Conservation (phyloP, 2,888 invertebrate genomes). For the Tetragonisca angustula region DNA sequence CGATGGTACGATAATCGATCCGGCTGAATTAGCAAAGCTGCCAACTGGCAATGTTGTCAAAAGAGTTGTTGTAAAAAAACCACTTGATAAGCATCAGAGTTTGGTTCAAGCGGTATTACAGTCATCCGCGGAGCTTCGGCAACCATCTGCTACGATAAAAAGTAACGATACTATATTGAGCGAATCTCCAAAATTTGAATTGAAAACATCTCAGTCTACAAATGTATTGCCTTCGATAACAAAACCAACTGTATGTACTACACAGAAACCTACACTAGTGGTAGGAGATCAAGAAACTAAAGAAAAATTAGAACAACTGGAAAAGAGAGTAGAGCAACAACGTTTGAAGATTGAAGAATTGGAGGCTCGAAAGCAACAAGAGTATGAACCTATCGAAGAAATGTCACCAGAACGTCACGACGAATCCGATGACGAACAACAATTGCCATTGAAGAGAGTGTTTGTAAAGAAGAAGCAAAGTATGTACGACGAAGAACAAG, state of each 20-base stretch:
- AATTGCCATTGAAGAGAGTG: slow-evolving; percentile 86
- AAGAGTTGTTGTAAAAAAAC: slow-evolving; percentile 81
- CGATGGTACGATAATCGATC: slow-evolving; percentile 82
- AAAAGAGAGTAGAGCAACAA: slow-evolving; percentile 81
- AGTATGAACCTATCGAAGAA: slow-evolving; percentile 80
- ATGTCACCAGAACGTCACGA: slow-evolving; percentile 82
- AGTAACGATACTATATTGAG: slow-evolving; percentile 36
- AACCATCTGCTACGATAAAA: slow-evolving; percentile 31
- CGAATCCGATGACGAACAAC: slow-evolving; percentile 81
- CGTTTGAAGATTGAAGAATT: slow-evolving; percentile 81
- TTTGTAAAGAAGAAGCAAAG: slow-evolving; percentile 86
- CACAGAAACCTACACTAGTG: slow-evolving; percentile 66
- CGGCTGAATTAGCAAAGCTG: slow-evolving; percentile 81
- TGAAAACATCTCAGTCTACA: slow-evolving; percentile 76
- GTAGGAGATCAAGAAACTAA: slow-evolving; percentile 81
- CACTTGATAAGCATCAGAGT: slow-evolving; percentile 75
- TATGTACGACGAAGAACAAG: slow-evolving; percentile 82
- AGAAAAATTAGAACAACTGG: slow-evolving; percentile 80
- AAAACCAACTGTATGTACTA: slow-evolving; percentile 47
- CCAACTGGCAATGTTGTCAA: slow-evolving; percentile 82
- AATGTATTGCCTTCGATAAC: slow-evolving; percentile 39
- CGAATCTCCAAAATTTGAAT: slow-evolving; percentile 77
- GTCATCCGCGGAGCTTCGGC: slow-evolving; percentile 57
- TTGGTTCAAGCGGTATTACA: slow-evolving; percentile 76
- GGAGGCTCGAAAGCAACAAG: slow-evolving; percentile 80